A percentile compares a stretch with the other conserved stretches of the same genome.
Conservation (phyloP, 1,140 invertebrate species). For the Agrypnia vestita region DNA sequence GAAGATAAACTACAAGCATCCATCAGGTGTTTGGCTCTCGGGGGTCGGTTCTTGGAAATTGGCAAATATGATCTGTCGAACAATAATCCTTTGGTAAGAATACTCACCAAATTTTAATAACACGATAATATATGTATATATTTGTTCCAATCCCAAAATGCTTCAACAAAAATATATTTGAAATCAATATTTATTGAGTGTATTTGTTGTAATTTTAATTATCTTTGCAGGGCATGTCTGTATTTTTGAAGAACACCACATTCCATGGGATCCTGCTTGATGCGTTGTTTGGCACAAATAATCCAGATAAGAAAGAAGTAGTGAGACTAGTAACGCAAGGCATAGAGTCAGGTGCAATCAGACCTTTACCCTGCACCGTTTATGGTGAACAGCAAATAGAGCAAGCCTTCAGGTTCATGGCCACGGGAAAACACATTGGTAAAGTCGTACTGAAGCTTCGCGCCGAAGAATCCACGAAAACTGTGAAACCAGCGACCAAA, state of each 20-base stretch:
- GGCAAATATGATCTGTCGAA: slow-evolving; percentile 97
- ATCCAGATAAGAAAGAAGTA: slow-evolving; percentile 82
- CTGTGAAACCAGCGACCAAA: slow-evolving; percentile 70
- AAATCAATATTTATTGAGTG: neutral
- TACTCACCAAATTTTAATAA: too few species aligned
- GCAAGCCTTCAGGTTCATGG: slow-evolving; percentile 96
- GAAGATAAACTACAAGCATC: slow-evolving; percentile 95
- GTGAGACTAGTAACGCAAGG: slow-evolving; percentile 86
- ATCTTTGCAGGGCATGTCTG: slow-evolving; percentile 84
- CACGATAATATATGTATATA: slow-evolving; percentile 61
- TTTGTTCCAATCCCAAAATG: neutral
- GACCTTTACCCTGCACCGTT: slow-evolving; percentile 86
- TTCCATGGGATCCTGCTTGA: slow-evolving; percentile 98
- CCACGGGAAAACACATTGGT: slow-evolving; percentile 97
- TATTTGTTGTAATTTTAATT: slow-evolving; percentile 18
- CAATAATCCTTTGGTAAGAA: slow-evolving; percentile 80
- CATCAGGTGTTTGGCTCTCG: slow-evolving; percentile 89
- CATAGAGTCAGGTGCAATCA: slow-evolving; percentile 87
- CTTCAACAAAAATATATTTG: too few species aligned
- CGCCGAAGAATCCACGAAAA: slow-evolving; percentile 79
- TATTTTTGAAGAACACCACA: slow-evolving; percentile 96
- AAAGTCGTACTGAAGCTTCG: slow-evolving; percentile 94
- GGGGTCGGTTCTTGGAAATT: slow-evolving; percentile 96
- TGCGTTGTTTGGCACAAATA: slow-evolving; percentile 85
- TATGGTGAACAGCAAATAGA: slow-evolving; percentile 91